These are phyloP conservation scores for Oreohelix idahoensis DNA, from an alignment of 1,140 invertebrate species.

Conservation along the genomic window DNA sequence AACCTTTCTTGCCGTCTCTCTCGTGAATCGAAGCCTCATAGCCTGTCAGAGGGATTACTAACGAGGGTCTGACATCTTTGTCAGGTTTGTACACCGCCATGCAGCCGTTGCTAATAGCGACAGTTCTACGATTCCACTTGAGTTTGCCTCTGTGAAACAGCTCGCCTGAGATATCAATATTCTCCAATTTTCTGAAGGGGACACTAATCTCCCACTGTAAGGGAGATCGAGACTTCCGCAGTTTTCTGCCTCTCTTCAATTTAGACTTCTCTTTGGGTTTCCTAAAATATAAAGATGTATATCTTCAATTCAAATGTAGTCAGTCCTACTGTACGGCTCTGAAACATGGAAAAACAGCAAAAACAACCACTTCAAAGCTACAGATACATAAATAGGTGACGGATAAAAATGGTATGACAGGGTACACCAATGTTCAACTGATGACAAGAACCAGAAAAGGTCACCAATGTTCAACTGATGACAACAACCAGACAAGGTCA, in stretches of 20 bases:
- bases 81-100: constrained; percentile 61
- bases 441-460: too few relatives aligned
- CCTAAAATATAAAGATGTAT: background rate
- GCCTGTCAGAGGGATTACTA: constrained; percentile 55
- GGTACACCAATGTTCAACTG: too few relatives aligned
- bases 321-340: too few relatives aligned
- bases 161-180: constrained; percentile 56
- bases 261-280: constrained; percentile 8
- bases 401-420: too few relatives aligned
- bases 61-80: constrained; percentile 48
- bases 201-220: constrained; percentile 57
- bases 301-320: too few relatives aligned
- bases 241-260: constrained; percentile 38
- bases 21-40: constrained; percentile 50
- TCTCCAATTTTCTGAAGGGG: constrained; percentile 53
- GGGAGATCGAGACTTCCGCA: constrained; percentile 50
- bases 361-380: too few relatives aligned
- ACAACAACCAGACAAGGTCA: too few relatives aligned
- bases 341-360: too few relatives aligned
- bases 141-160: constrained; percentile 57
- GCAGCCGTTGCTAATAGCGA: constrained; percentile 54
- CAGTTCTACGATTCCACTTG: constrained; percentile 55
- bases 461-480: too few relatives aligned
- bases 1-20: constrained; percentile 50
- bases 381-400: too few relatives aligned